Evolutionary conservation across 2,797 vertebrate species (phyloP).

Genomic region (Sus cebifrons): DNA sequence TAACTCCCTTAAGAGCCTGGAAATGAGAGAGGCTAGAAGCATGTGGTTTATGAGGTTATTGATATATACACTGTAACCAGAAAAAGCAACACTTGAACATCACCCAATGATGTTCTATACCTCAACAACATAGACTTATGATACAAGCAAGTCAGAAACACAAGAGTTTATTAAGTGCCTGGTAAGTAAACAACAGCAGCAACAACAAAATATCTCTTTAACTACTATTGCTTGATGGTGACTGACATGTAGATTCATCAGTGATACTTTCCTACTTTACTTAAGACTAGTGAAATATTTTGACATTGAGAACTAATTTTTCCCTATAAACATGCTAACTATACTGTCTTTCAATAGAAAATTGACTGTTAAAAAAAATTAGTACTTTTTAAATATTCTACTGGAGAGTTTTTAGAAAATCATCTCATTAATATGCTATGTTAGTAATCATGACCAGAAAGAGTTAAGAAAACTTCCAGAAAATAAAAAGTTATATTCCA

Average conservation of each 20-base stretch:
- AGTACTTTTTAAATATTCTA: not conserved
- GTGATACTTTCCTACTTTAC: not conserved
- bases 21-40: not conserved
- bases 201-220: not conserved
- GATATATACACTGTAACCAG: not conserved
- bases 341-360: not conserved
- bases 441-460: not conserved
- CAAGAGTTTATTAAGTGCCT: not conserved
- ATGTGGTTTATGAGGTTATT: not conserved
- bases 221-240: not conserved
- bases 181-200: not conserved
- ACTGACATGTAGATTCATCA: not conserved
- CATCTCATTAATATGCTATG: not conserved
- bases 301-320: not conserved
- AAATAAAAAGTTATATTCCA: slow-evolving; percentile 44
- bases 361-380: not conserved
- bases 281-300: not conserved
- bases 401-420: not conserved
- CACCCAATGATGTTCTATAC: not conserved
- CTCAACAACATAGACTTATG: not conserved
- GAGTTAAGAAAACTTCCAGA: not conserved
- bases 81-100: not conserved
- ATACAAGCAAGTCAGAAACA: not conserved
- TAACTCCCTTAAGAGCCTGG: not conserved
- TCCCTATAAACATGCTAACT: not conserved